phyloP scores from a whole-genome alignment of 2,113 vertebrate species.

The Mustelus asterias region DNA sequence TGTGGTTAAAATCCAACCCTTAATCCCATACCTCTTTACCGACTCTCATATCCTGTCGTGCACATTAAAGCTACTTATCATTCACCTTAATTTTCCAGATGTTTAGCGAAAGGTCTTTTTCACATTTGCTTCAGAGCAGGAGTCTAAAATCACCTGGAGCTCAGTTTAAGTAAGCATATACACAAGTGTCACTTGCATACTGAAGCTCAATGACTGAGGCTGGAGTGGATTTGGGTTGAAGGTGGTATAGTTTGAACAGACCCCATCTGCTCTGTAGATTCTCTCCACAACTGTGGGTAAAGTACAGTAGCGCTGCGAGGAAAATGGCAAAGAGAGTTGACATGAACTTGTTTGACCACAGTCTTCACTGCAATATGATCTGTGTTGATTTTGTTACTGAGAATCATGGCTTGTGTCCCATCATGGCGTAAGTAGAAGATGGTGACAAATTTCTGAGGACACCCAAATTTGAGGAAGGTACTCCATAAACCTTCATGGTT shows the following conservation, averaged over 20 bases:
- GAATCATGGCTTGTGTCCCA: background rate
- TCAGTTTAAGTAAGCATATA: background rate
- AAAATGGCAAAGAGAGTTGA: background rate
- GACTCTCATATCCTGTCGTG: background rate
- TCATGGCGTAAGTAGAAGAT: background rate
- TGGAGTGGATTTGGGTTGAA: background rate
- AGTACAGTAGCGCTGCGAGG: background rate
- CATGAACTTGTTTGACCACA: background rate
- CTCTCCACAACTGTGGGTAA: background rate
- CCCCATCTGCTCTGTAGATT: background rate
- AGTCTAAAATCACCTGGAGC: background rate
- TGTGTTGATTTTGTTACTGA: background rate
- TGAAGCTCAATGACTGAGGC: background rate
- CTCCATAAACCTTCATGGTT: background rate
- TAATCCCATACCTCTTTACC: background rate
- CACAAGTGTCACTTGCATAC: background rate
- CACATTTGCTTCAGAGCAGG: background rate
- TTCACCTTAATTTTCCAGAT: background rate
- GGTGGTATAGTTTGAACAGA: background rate
- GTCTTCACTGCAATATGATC: background rate
- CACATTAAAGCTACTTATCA: background rate
- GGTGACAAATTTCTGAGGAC: background rate
- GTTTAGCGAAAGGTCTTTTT: too few species aligned
- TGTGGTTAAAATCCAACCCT: background rate
- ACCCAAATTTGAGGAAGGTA: background rate